These are phyloP conservation scores for Heliconius hermathena DNA, from an alignment of 1,140 invertebrate genomes.

Conservation along the genomic window DNA sequence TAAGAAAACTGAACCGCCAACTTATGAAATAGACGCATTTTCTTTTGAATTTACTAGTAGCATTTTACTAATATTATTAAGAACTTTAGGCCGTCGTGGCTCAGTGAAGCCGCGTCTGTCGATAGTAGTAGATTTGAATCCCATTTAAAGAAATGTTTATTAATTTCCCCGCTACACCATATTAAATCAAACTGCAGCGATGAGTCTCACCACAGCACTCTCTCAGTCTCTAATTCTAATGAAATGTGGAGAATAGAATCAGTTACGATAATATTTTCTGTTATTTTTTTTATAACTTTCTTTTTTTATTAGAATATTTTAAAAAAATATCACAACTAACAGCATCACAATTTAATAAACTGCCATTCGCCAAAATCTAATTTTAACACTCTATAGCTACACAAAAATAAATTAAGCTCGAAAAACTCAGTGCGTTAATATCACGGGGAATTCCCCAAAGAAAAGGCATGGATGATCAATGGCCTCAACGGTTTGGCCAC, in stretches of 20 bases:
- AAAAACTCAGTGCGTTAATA: slow-evolving; percentile 17
- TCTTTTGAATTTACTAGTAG: not conserved
- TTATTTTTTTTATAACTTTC: no score
- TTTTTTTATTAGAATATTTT: not conserved
- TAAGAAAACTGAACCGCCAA: not conserved
- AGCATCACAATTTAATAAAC: no score
- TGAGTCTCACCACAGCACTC: no score
- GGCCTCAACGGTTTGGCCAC: slow-evolving; percentile 11
- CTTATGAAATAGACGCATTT: not conserved
- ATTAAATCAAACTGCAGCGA: no score
- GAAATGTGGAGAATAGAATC: not conserved
- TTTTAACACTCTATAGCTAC: not conserved
- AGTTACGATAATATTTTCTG: not conserved
- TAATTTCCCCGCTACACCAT: no score
- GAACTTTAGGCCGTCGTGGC: not conserved
- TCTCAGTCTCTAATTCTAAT: no score
- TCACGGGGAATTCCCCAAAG: slow-evolving; percentile 11
- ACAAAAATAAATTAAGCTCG: not conserved
- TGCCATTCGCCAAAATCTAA: no score
- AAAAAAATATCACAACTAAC: not conserved
- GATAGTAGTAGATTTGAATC: no score
- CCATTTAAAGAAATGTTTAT: no score
- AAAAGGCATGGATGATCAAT: slow-evolving; percentile 24
- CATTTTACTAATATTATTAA: not conserved
- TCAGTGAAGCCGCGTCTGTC: no score